These are phyloP conservation scores for Metalampra italica DNA, from an alignment of 2,888 invertebrate species.

Conservation along the genomic window DNA sequence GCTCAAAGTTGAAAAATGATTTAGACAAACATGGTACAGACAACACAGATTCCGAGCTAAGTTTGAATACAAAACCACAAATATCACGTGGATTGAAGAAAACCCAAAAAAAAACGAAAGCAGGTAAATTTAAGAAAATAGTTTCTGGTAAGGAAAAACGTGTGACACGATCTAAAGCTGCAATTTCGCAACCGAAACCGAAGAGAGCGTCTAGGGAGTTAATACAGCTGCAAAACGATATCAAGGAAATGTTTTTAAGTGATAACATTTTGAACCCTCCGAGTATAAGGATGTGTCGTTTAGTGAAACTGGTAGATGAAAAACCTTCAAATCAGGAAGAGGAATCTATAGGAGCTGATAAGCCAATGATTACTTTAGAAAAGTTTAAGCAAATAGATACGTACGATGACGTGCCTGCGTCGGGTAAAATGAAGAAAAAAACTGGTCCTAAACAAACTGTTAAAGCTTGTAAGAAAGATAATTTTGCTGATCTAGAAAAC, in stretches of 20 bases:
- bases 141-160: conserved; percentile 20
- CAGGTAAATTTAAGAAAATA: conserved; percentile 9
- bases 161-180: conserved; percentile 31
- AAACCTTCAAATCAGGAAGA: conserved; percentile 31
- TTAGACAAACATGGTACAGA: neutral
- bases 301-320: conserved; percentile 72
- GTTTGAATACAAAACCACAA: neutral
- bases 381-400: conserved; percentile 37
- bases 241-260: conserved; percentile 83
- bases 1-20: no score
- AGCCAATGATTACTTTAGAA: conserved; percentile 46
- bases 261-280: conserved; percentile 80
- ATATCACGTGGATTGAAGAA: no score
- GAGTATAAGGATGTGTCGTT: conserved; percentile 81
- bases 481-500: conserved; percentile 9
- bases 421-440: conserved; percentile 38
- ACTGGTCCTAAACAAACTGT: conserved; percentile 37
- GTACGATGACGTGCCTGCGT: conserved; percentile 15
- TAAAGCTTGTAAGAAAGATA: conserved; percentile 16
- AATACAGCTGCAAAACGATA: conserved; percentile 82
- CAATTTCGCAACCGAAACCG: conserved; percentile 18
- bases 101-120: neutral
- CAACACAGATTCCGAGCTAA: neutral
- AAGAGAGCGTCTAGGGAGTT: conserved; percentile 70
- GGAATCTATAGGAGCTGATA: conserved; percentile 20